Evolutionary conservation across 2,797 vertebrate species (phyloP), one percentile per base, ranked within the genome.

Genomic region (Amazonetta brasiliensis): DNA sequence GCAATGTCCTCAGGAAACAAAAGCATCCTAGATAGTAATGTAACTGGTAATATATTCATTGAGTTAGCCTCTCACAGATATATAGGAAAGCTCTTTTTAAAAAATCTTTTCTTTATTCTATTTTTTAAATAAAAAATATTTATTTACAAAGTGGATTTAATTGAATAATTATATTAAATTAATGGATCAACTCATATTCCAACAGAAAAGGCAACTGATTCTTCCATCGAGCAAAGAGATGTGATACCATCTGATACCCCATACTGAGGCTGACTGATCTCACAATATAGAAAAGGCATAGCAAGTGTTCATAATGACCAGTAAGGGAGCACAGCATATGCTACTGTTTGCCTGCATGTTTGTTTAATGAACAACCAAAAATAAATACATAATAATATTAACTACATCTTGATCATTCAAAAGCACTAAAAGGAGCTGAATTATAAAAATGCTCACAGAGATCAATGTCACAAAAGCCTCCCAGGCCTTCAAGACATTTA

Each of bases 231-330:
- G 35, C 31, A 74, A 54, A 17, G 52, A 87, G 75, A 6, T 63
- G 64, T 0, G 13, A 15, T n/a, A 26, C 46, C 8, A 28, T 30
- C 41, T 79, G 74, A 54, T 23, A 54, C 2, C 30, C 55, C 62
- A 3, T 13, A 22, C 6, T 48, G 68, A 15, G 35, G 64, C 8
- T 77, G 46, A 8, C 7, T 11, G 12, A 19, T n/a, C 9, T 3
- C 12, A 4, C 11, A 31, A 3, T 13, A 11, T 25, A 73, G 46
- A 22, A 44, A 41, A 7, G 35, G 22, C 15, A 28, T 18, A 35
- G 35, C 18, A 50, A 1, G 15, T 17, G 64, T 66, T 31, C 3
- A 0, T 19, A 8, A 41, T 0, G 5, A 18, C 46, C 18, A 5
- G 2, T 18, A 25, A 28, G 48, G 60, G 23, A 78, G 25, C 56